Percentiles rank a stretch among this genome's conserved stretches.
Conservation (phyloP, 2,888 invertebrate species). For the Trichopoda pennipes region DNA sequence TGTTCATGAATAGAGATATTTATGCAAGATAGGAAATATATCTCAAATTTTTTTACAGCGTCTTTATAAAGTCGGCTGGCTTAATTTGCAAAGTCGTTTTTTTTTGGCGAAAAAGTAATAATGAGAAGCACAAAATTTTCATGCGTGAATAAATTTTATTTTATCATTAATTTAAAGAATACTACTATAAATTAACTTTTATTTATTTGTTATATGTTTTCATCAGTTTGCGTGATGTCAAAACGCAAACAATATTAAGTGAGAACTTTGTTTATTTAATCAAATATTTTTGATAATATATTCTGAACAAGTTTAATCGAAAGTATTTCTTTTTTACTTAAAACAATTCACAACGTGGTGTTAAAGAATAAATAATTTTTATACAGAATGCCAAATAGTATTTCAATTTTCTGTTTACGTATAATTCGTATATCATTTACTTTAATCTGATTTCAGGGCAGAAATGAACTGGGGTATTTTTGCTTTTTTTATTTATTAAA, state of each 20-base stretch:
- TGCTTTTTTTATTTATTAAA: too few relatives aligned
- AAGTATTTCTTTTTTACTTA: background rate
- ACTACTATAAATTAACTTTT: background rate
- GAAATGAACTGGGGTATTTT: too few relatives aligned
- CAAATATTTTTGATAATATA: slow-evolving; percentile 1
- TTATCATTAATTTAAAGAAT: slow-evolving; percentile 8
- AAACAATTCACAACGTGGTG: background rate
- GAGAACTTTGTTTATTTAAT: background rate
- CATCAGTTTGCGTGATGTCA: background rate
- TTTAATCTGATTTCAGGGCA: too few relatives aligned
- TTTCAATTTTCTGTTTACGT: too few relatives aligned
- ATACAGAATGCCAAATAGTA: too few relatives aligned
- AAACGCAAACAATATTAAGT: background rate
- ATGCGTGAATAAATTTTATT: slow-evolving; percentile 46
- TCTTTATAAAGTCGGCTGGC: background rate
- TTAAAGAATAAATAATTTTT: too few relatives aligned
- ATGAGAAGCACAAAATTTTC: background rate
- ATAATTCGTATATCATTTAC: too few relatives aligned
- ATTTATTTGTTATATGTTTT: background rate
- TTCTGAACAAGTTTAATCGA: background rate
- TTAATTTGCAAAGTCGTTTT: too few relatives aligned
- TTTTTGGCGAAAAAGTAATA: background rate
- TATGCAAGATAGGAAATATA: slow-evolving; percentile 62
- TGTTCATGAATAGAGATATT: background rate
- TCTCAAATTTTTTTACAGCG: slow-evolving; percentile 56